These are phyloP conservation scores for Poicephalus meyeri DNA, from an alignment of 2,113 vertebrate genomes.

Conservation along the genomic window DNA sequence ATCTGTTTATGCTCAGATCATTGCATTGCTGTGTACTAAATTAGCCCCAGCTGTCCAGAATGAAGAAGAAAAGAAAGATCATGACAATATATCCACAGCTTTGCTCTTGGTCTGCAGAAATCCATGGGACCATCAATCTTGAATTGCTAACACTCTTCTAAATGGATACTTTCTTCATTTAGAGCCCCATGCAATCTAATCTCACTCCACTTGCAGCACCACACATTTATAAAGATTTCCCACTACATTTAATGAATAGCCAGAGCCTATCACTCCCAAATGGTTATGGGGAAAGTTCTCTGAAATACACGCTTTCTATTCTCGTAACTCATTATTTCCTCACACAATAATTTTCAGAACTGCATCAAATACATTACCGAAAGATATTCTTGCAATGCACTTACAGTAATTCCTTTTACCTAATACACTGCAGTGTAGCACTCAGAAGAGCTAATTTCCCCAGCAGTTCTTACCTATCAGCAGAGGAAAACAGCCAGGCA, in stretches of 20 bases:
- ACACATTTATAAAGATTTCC: neutral
- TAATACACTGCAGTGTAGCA: neutral
- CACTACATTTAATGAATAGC: neutral
- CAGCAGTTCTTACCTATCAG: neutral
- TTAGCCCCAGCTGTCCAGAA: neutral
- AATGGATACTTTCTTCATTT: neutral
- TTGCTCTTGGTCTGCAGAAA: neutral
- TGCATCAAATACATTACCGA: conserved; percentile 8
- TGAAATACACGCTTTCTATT: neutral
- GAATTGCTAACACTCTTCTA: neutral
- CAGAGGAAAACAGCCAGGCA: neutral
- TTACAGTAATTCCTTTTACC: conserved; percentile 57
- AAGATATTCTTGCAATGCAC: conserved; percentile 33
- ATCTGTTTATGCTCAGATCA: neutral
- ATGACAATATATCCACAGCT: neutral
- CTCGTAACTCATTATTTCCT: conserved; percentile 37
- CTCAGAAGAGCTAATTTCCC: conserved; percentile 9
- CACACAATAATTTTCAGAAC: conserved; percentile 15
- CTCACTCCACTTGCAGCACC: neutral
- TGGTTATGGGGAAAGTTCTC: neutral
- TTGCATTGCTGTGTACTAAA: neutral
- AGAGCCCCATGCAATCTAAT: conserved; percentile 5
- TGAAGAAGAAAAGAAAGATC: neutral
- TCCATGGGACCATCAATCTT: neutral
- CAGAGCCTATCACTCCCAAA: neutral